These are phyloP conservation scores for Sebastes jordani DNA, from an alignment of 2,797 vertebrate species.

Conservation along the genomic window DNA sequence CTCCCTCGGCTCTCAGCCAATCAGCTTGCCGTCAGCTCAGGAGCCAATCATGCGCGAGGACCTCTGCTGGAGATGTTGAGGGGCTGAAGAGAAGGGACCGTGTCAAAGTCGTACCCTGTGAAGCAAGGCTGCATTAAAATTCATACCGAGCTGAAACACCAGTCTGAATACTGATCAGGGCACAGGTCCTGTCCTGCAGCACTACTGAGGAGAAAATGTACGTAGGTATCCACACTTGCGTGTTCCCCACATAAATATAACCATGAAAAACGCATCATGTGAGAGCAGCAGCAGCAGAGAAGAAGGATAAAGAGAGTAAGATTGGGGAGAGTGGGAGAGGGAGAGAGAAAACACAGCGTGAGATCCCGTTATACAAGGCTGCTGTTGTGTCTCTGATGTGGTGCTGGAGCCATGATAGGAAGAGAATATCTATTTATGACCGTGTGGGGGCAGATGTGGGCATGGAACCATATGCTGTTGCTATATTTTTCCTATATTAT, in stretches of 20 bases:
- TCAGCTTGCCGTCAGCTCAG: conserved; percentile 6
- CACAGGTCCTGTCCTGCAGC: conserved; percentile 33
- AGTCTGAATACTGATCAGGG: conserved; percentile 64
- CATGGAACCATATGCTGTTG: conserved; percentile 58
- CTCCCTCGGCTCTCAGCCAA: conserved; percentile 32
- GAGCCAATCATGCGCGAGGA: conserved; percentile 45
- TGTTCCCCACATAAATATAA: conserved; percentile 21
- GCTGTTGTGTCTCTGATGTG: conserved; percentile 70
- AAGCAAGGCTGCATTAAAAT: conserved; percentile 72
- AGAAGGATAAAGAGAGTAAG: conserved; percentile 28
- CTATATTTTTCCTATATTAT: conserved; percentile 60
- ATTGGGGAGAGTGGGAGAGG: conserved; percentile 49
- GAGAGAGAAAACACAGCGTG: conserved; percentile 34
- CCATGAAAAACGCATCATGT: conserved; percentile 16
- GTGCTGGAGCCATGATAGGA: conserved; percentile 56
- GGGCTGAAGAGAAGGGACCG: conserved; percentile 42
- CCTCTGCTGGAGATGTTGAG: conserved; percentile 36
- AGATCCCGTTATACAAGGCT: conserved; percentile 64
- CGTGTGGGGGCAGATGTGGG: conserved; percentile 68
- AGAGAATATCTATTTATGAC: conserved; percentile 69
- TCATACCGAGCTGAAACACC: conserved; percentile 40
- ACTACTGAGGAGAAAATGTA: neutral
- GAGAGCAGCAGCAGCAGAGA: conserved; percentile 5
- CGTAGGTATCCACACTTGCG: neutral
- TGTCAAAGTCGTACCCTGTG: conserved; percentile 64